Evolutionary conservation across 2,888 invertebrate genomes (phyloP).

Genomic region (Cryptocephalus moraei): DNA sequence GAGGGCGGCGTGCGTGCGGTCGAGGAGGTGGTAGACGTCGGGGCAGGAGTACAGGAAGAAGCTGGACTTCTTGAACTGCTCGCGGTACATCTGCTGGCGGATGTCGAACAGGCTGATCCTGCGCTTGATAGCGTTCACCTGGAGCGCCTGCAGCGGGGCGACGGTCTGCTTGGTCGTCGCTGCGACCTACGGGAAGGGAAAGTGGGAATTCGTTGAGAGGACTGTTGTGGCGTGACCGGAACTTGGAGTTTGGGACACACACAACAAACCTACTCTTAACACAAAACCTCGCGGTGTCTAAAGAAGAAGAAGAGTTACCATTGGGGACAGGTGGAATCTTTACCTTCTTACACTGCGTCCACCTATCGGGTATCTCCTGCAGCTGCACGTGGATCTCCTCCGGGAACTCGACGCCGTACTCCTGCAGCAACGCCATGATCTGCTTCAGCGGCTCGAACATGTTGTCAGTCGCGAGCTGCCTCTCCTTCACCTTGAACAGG

Average conservation of each 20-base stretch:
- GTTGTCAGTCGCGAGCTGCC: constrained; percentile 65
- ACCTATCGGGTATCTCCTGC: constrained; percentile 76
- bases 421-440: constrained; percentile 73
- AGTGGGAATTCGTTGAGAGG: no score
- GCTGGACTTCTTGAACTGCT: constrained; percentile 52
- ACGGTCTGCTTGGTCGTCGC: constrained; percentile 77
- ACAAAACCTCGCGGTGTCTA: no score
- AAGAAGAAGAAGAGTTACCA: no score
- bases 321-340: no score
- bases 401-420: constrained; percentile 79
- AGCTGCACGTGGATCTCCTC: constrained; percentile 67
- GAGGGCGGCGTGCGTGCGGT: constrained; percentile 58
- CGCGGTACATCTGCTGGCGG: constrained; percentile 64
- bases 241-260: no score
- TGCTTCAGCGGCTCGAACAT: constrained; percentile 87
- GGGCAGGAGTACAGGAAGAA: constrained; percentile 55
- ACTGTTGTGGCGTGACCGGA: no score
- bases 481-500: constrained; percentile 66
- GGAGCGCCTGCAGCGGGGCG: constrained; percentile 78
- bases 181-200: constrained; percentile 39
- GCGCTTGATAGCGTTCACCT: constrained; percentile 78
- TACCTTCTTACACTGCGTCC: constrained; percentile 74
- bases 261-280: no score
- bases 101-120: constrained; percentile 72
- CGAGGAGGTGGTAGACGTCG: constrained; percentile 58